Base-by-base conservation (phyloP, 2,797 vertebrate species). In the Leucoraja ocellata region DNA sequence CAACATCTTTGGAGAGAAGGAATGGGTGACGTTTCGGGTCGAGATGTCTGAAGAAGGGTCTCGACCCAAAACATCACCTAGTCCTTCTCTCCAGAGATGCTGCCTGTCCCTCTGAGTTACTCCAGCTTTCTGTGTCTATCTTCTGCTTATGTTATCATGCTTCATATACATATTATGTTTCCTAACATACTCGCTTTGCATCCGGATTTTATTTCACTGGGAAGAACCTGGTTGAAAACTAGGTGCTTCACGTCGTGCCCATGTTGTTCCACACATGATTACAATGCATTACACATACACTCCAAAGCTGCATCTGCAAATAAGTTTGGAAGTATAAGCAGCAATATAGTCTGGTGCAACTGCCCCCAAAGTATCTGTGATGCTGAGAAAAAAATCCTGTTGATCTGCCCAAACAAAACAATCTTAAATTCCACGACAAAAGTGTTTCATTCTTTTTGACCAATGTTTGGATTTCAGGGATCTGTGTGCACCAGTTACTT, bases 171-270 rank as follows among this genome's bases (percentile, higher is more conserved):
- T 32, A 14, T 91, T 91, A 11, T 5, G 68, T 71, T 88, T 91
- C 73, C 4, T 74, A 91, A 74, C 36, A 28, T 68, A 73, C 68
- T 91, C 90, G 14, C 3, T 54, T 36, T 46, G 16, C 4, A 2
- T 36, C 71, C 14, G 71, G 21, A 11, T 46, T 91, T 91, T 58
- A n/a, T 92, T 92, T 88, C 76, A 92, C 90, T 74, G 23, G 76
- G 90, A 76, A 76, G 71, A 54, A 25, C 36, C 84, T 88, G 84
- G 61, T 68, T 0, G 84, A 36, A 23, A 68, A 32, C n/a, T 63
- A 88, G 84, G 58, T 65, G 63, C 84, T 88, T 88, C 84, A 65
- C n/a, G 21, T 88, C 61, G 21, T 18, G n/a, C 14, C 84, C n/a
- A 21, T 68, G 10, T 16, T 18, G 61, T 68, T 9, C 63, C 68